A percentile compares a stretch with the other conserved stretches of the same genome.
These are phyloP conservation scores for Eclectus roratus DNA, from an alignment of 2,113 vertebrate genomes.

Conservation along the genomic window DNA sequence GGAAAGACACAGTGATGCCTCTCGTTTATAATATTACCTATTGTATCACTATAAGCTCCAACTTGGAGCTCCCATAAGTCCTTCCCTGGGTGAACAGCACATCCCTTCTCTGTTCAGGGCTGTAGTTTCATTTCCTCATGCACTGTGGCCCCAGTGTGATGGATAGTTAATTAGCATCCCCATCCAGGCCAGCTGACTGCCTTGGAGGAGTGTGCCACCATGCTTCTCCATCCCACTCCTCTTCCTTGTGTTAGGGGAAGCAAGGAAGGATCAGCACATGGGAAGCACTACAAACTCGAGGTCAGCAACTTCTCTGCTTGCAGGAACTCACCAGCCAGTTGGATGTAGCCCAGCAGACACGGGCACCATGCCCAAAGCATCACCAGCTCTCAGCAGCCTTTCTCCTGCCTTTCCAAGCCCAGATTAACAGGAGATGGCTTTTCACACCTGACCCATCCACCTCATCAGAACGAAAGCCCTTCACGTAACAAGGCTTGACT, in stretches of 20 bases:
- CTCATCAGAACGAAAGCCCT: neutral
- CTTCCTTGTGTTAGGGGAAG: neutral
- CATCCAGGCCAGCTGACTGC: neutral
- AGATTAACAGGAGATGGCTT: neutral
- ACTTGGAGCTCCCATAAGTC: neutral
- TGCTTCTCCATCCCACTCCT: neutral
- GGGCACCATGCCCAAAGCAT: neutral
- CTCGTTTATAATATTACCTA: neutral
- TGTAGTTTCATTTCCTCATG: neutral
- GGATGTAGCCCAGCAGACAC: neutral
- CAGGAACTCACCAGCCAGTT: neutral
- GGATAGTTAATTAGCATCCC: neutral
- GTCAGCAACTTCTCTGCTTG: neutral
- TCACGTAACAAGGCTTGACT: accelerated
- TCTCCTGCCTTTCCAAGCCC: neutral
- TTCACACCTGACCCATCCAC: neutral
- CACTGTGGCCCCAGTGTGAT: accelerated
- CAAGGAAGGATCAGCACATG: neutral
- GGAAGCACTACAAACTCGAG: neutral
- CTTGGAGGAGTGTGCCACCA: neutral
- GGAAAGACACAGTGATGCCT: neutral
- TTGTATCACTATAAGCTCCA: neutral
- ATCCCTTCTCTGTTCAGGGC: neutral
- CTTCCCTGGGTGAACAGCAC: neutral
- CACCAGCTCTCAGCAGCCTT: neutral